These are phyloP conservation scores for Diphyllodes magnificus DNA, from an alignment of 2,113 vertebrate genomes.

Conservation along the genomic window DNA sequence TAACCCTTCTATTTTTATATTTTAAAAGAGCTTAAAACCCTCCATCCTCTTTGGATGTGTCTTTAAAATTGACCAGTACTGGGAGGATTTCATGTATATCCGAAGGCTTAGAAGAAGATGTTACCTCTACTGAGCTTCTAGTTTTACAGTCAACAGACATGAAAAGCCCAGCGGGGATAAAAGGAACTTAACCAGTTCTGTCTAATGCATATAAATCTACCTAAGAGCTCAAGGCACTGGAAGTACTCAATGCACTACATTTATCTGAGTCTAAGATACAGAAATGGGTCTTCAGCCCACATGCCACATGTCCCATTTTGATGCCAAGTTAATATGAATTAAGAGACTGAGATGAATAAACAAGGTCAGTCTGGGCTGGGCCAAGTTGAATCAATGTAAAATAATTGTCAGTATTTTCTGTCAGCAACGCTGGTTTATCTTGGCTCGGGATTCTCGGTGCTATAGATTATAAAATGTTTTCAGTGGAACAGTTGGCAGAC, in stretches of 20 bases:
- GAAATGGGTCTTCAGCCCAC: conserved; percentile 69
- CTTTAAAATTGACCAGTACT: conserved; percentile 78
- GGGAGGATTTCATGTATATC: conserved; percentile 80
- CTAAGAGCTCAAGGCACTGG: conserved; percentile 77
- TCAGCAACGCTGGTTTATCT: conserved; percentile 70
- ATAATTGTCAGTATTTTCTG: conserved; percentile 75
- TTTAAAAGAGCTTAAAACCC: conserved; percentile 79
- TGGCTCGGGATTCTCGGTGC: conserved; percentile 57
- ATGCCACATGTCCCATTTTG: conserved; percentile 65
- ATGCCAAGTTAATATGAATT: conserved; percentile 75
- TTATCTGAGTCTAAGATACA: conserved; percentile 68
- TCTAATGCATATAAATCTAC: conserved; percentile 82
- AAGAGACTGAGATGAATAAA: conserved; percentile 74
- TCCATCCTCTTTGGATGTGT: conserved; percentile 74
- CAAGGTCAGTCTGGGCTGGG: conserved; percentile 73
- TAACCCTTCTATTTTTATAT: conserved; percentile 77
- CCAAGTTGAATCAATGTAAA: conserved; percentile 69
- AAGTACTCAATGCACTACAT: conserved; percentile 55
- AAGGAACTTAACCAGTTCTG: conserved; percentile 78
- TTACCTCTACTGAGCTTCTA: conserved; percentile 68
- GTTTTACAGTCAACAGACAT: conserved; percentile 78
- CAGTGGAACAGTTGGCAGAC: conserved; percentile 61
- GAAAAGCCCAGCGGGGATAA: conserved; percentile 77
- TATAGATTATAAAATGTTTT: conserved; percentile 69
- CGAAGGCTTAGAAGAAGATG: conserved; percentile 74